These are phyloP conservation scores for Halcyon leucocephala DNA, from an alignment of 2,797 vertebrate species.

Conservation along the genomic window DNA sequence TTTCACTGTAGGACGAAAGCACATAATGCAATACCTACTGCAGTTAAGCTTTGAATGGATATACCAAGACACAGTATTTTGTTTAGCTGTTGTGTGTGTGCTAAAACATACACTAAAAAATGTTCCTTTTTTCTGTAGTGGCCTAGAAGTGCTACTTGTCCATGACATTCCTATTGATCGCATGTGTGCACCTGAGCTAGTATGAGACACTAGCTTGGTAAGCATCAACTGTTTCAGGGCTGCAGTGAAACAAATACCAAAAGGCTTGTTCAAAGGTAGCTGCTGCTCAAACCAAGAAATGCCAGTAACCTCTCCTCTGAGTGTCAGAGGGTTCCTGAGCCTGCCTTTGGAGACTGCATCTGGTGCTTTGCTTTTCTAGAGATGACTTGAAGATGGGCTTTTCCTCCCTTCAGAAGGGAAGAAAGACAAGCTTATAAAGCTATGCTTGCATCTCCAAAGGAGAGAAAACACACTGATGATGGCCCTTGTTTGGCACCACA, in stretches of 20 bases:
- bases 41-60: neutral
- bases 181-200: neutral
- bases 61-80: neutral
- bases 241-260: neutral
- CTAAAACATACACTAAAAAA: neutral
- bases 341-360: neutral
- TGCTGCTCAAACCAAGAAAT: neutral
- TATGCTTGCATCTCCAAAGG: neutral
- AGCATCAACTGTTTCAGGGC: neutral
- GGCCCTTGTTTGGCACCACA: neutral
- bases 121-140: neutral
- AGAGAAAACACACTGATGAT: fast-evolving
- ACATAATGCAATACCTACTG: neutral
- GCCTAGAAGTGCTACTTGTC: neutral
- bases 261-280: neutral
- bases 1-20: neutral
- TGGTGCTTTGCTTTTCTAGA: neutral
- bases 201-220: neutral
- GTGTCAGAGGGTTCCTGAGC: neutral
- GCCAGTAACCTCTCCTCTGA: neutral
- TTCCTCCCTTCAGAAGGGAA: neutral
- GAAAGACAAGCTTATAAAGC: neutral
- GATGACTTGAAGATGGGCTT: neutral
- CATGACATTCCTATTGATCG: neutral
- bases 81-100: neutral